Percentiles rank a stretch among this genome's conserved stretches.
Conservation (phyloP, 2,888 invertebrate genomes). For the Exephanes ischioxanthus region DNA sequence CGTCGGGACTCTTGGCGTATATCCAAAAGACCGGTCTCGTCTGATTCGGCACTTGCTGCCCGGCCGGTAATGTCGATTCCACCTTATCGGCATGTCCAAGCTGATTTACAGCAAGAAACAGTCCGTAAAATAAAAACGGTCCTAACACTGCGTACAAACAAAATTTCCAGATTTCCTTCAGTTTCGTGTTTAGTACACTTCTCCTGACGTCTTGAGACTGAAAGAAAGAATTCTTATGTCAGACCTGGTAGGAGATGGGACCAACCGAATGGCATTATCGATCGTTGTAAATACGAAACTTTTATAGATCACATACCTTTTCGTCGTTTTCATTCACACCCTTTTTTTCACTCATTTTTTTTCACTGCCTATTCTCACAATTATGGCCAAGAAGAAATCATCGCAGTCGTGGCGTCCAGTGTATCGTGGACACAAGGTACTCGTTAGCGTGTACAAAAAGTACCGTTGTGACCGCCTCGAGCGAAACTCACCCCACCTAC, state of each 20-base stretch:
- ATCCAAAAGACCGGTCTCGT: slow-evolving; percentile 87
- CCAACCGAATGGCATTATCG: not conserved
- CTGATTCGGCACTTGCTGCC: slow-evolving; percentile 60
- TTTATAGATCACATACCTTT: slow-evolving; percentile 30
- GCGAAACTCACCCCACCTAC: slow-evolving; percentile 26
- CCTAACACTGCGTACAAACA: slow-evolving; percentile 73
- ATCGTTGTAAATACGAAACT: not conserved
- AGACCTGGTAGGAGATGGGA: not conserved
- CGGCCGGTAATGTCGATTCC: not conserved
- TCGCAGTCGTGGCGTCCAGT: slow-evolving; percentile 24
- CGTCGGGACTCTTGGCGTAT: slow-evolving; percentile 86
- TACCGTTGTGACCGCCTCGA: slow-evolving; percentile 73
- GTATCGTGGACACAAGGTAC: slow-evolving; percentile 16
- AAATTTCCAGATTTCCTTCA: slow-evolving; percentile 76
- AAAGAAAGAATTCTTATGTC: not conserved
- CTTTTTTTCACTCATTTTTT: slow-evolving; percentile 42
- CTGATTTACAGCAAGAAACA: slow-evolving; percentile 69
- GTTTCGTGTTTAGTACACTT: slow-evolving; percentile 73
- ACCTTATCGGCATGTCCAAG: slow-evolving; percentile 24
- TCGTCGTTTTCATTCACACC: slow-evolving; percentile 13
- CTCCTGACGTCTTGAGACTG: slow-evolving; percentile 16
- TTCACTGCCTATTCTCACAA: slow-evolving; percentile 11
- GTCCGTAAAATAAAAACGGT: slow-evolving; percentile 74
- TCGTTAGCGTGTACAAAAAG: slow-evolving; percentile 66
- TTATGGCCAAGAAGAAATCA: slow-evolving; percentile 26